Conservation (phyloP, 2,888 invertebrate species). For the Ennomos erosarius region DNA sequence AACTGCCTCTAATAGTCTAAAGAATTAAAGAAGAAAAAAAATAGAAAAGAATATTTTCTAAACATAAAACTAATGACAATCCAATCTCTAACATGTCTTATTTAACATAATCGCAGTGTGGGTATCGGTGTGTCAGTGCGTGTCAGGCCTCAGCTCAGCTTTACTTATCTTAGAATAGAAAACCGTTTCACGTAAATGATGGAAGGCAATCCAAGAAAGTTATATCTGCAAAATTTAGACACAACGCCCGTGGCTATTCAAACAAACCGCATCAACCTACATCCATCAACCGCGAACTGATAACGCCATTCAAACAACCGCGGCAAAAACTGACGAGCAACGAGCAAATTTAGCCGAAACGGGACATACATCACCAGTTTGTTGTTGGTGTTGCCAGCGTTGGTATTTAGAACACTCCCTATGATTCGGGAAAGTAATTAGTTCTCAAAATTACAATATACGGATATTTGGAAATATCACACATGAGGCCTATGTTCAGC, state of each 20-base stretch:
- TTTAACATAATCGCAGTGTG: too few species aligned
- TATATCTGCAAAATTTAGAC: conserved; percentile 15
- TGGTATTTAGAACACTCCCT: not conserved
- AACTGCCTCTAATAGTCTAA: too few species aligned
- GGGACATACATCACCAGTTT: conserved; percentile 34
- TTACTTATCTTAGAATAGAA: conserved; percentile 2
- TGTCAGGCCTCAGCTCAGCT: not conserved
- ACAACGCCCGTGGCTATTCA: conserved; percentile 13
- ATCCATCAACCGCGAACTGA: conserved; percentile 23
- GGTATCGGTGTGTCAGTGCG: too few species aligned
- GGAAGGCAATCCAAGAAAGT: conserved; percentile 4
- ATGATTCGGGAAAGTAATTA: not conserved
- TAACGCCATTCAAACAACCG: conserved; percentile 39
- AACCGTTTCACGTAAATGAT: conserved; percentile 2
- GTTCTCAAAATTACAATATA: too few species aligned
- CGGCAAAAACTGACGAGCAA: conserved; percentile 35
- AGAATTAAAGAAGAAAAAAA: too few species aligned
- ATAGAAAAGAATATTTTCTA: too few species aligned
- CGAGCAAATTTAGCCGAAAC: conserved; percentile 40
- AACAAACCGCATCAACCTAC: conserved; percentile 15
- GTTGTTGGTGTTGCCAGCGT: conserved; percentile 21
- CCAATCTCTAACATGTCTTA: too few species aligned
- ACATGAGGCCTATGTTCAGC: too few species aligned
- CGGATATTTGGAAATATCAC: too few species aligned
- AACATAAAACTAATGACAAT: too few species aligned